A percentile compares a stretch with the other conserved stretches of the same genome.
phyloP scores from a whole-genome alignment of 2,888 invertebrate species.

The Metopia argyrocephala region DNA sequence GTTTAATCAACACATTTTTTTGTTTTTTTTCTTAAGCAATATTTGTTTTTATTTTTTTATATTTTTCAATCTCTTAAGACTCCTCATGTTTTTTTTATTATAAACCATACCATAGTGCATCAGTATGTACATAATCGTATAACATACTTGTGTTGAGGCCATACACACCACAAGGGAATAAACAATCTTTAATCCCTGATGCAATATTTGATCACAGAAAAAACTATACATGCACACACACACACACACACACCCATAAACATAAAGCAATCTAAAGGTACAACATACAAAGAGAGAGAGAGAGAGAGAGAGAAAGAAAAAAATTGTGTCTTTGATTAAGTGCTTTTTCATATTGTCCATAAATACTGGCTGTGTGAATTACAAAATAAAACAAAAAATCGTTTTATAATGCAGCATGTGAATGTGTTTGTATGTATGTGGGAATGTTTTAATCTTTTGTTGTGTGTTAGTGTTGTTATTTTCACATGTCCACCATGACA shows the following conservation, averaged over 20 bases:
- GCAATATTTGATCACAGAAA: slow-evolving; percentile 28
- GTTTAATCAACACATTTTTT: no score
- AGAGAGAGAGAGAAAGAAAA: neutral
- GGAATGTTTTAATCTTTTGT: slow-evolving; percentile 1
- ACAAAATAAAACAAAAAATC: no score
- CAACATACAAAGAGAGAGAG: neutral
- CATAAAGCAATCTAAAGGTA: no score
- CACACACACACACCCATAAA: no score
- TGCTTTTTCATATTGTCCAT: slow-evolving; percentile 14
- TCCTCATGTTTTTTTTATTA: no score
- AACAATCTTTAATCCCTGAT: slow-evolving; percentile 33
- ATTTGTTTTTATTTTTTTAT: no score
- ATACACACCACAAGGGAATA: neutral
- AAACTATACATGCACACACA: neutral
- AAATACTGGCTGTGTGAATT: neutral
- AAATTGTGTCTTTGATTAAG: slow-evolving; percentile 21
- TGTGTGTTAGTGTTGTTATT: slow-evolving; percentile 43
- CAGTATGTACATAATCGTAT: neutral
- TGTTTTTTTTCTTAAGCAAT: no score
- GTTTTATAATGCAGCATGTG: neutral
- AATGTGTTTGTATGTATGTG: neutral
- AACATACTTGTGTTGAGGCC: no score
- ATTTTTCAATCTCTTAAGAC: no score
- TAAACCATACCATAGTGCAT: slow-evolving; percentile 6
- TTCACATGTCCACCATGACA: slow-evolving; percentile 60